phyloP scores from a whole-genome alignment of 2,113 vertebrate genomes.

The Pollimyrus isidori region DNA sequence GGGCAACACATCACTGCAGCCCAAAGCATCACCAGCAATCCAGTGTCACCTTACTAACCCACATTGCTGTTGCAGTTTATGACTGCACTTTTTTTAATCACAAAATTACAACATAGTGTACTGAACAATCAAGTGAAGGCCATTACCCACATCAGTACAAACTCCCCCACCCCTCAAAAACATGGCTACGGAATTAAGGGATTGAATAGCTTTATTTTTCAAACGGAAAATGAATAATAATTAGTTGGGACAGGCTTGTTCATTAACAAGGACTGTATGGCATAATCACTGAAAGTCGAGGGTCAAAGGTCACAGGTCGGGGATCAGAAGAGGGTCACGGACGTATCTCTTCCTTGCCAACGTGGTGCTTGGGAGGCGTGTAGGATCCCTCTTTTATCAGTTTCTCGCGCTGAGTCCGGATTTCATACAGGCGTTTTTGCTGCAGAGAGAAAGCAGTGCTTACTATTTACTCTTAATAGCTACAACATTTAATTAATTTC shows the following conservation, averaged over 20 bases:
- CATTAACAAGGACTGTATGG: not conserved
- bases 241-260: conserved; percentile 19
- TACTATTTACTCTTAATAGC: not conserved
- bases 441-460: conserved; percentile 38
- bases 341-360: conserved; percentile 42
- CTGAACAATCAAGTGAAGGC: not conserved
- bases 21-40: not conserved
- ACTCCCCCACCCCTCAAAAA: not conserved
- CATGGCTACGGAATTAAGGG: not conserved
- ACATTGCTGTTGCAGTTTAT: not conserved
- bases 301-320: not conserved
- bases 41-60: not conserved
- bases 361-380: conserved; percentile 60
- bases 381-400: conserved; percentile 81
- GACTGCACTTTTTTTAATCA: not conserved
- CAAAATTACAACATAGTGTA: not conserved
- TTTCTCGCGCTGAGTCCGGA: conserved; percentile 69
- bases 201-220: conserved; percentile 38
- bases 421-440: conserved; percentile 51
- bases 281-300: not conserved
- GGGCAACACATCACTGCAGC: not conserved
- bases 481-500: not conserved
- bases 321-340: conserved; percentile 43
- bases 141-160: not conserved
- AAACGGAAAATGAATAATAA: conserved; percentile 29